These are phyloP conservation scores for Alauda arvensis DNA, from an alignment of 2,797 vertebrate genomes.

Conservation along the genomic window DNA sequence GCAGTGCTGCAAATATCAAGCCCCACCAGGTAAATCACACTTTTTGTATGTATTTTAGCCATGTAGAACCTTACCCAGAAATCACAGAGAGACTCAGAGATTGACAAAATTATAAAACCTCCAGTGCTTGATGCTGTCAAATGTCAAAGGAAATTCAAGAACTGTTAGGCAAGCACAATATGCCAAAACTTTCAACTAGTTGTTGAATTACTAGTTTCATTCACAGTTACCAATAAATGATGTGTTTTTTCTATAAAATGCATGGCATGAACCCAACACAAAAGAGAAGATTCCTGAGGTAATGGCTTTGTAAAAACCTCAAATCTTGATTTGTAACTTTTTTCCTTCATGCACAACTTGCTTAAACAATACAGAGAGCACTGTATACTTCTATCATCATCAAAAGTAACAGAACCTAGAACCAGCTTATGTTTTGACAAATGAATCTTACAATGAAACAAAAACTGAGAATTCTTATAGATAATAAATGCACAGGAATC, in stretches of 20 bases:
- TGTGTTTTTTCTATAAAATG: neutral
- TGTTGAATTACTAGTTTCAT: neutral
- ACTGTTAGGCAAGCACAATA: neutral
- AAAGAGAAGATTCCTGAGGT: neutral
- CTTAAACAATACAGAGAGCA: neutral
- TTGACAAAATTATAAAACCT: neutral
- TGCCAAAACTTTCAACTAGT: neutral
- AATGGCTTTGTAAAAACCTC: conserved; percentile 5
- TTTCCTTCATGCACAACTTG: neutral
- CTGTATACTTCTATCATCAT: neutral
- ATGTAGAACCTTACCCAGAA: neutral
- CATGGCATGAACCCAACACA: neutral
- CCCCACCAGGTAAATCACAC: neutral
- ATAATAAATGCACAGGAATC: neutral
- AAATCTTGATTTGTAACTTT: neutral
- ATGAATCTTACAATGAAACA: neutral
- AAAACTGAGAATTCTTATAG: neutral
- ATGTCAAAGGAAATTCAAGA: neutral
- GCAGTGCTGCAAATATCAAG: neutral
- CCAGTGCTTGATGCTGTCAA: neutral
- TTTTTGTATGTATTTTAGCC: neutral
- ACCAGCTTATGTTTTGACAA: neutral
- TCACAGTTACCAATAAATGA: neutral
- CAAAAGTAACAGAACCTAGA: conserved; percentile 10
- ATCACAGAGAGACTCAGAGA: neutral